These are phyloP conservation scores for Myanophis thanlyinensis DNA, from an alignment of 2,113 vertebrate species.

Conservation along the genomic window DNA sequence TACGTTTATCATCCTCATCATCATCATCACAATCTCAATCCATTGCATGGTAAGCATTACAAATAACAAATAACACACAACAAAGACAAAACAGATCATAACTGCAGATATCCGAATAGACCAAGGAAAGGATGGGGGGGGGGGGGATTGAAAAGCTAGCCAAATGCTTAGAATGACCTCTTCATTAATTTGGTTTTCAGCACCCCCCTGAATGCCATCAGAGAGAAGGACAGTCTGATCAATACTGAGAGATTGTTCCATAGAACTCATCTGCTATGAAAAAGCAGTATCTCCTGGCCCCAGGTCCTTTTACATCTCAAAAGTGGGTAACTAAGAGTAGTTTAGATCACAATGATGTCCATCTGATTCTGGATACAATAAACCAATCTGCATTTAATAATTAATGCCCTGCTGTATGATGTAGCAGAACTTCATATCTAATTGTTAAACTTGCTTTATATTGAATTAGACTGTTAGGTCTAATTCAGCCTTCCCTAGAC, in stretches of 20 bases:
- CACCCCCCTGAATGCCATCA: not conserved
- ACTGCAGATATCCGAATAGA: not conserved
- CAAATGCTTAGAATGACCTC: not conserved
- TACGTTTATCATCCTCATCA: not conserved
- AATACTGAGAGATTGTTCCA: not conserved
- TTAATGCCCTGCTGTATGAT: not conserved
- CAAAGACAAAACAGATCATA: not conserved
- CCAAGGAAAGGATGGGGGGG: not conserved
- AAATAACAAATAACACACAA: not conserved
- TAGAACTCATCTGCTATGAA: not conserved
- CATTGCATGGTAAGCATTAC: not conserved
- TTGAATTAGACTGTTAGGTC: not conserved
- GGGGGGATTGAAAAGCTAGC: not conserved
- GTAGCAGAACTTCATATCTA: not conserved
- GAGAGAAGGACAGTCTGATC: not conserved
- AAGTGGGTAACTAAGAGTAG: not conserved
- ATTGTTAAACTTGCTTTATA: not conserved
- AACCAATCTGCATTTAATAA: not conserved
- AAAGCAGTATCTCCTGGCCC: not conserved
- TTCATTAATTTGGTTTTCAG: not conserved
- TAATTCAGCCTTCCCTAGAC: not conserved
- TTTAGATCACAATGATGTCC: not conserved
- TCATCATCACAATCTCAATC: not conserved
- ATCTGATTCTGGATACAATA: not conserved
- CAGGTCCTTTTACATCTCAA: not conserved